These are phyloP conservation scores for Ophonus ardosiacus DNA, from an alignment of 2,888 invertebrate species.

Conservation along the genomic window DNA sequence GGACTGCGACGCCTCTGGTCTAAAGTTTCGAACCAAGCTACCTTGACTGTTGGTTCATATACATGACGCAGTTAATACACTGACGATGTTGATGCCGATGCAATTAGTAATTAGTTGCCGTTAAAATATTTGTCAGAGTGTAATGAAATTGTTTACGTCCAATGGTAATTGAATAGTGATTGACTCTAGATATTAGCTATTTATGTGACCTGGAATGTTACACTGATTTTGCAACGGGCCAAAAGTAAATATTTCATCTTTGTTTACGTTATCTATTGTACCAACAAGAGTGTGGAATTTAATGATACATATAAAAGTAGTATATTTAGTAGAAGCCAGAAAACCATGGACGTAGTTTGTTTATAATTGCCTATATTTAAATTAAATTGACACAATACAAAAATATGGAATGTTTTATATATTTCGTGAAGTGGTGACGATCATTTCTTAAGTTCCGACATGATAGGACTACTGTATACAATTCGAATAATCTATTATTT, in stretches of 20 bases:
- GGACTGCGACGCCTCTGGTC: not conserved
- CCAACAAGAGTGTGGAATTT: not conserved
- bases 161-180: slow-evolving; percentile 24
- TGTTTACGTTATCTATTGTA: not conserved
- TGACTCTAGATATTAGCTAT: not conserved
- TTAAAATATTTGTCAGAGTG: slow-evolving; percentile 27
- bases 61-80: slow-evolving; percentile 29
- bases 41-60: not conserved
- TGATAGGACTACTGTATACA: no score
- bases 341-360: not conserved
- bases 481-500: no score
- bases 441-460: no score
- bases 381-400: no score
- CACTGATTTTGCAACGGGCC: not conserved
- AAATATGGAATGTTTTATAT: no score
- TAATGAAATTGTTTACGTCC: slow-evolving; percentile 34
- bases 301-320: not conserved
- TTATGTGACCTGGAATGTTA: not conserved
- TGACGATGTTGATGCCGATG: not conserved
- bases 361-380: no score
- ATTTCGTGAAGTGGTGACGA: no score
- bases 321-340: no score
- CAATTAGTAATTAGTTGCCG: slow-evolving; percentile 10
- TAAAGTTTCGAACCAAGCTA: slow-evolving; percentile 1
- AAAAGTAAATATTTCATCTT: not conserved